Conservation (phyloP, 1,140 invertebrate species). For the Sipha flava region DNA sequence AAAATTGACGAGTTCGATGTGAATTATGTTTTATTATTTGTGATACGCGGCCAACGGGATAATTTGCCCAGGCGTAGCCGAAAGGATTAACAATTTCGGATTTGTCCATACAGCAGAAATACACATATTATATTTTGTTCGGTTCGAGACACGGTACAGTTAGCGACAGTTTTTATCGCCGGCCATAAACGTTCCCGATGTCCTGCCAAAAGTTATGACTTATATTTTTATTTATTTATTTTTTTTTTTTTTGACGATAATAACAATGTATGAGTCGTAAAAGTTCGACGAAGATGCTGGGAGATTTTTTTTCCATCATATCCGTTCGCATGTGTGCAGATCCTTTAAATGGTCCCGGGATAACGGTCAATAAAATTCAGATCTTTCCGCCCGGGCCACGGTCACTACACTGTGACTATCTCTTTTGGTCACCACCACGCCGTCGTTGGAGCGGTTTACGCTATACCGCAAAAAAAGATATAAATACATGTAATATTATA, state of each 20-base stretch:
- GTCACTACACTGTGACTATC: no score
- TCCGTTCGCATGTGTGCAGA: background rate
- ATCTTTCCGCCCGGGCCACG: background rate
- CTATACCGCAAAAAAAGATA: background rate
- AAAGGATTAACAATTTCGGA: background rate
- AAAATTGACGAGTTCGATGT: no score
- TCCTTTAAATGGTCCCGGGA: conserved; percentile 5
- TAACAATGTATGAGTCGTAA: conserved; percentile 24
- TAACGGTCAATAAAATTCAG: conserved; percentile 21
- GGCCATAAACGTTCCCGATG: conserved; percentile 3
- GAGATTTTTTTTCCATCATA: background rate
- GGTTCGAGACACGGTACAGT: background rate
- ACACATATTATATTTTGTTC: background rate
- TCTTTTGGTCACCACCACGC: background rate
- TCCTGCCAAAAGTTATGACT: conserved; percentile 28
- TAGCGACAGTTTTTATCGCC: conserved; percentile 18
- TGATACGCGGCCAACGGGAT: background rate
- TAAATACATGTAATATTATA: no score
- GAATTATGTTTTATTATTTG: no score
- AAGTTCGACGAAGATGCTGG: background rate
- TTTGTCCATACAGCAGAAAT: conserved; percentile 26
- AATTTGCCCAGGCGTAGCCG: background rate
- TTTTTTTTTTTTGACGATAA: conserved; percentile 12
- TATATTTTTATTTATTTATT: conserved; percentile 19
- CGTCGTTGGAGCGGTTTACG: background rate